Conservation (phyloP, 2,888 invertebrate genomes). For the Zygaena filipendulae region DNA sequence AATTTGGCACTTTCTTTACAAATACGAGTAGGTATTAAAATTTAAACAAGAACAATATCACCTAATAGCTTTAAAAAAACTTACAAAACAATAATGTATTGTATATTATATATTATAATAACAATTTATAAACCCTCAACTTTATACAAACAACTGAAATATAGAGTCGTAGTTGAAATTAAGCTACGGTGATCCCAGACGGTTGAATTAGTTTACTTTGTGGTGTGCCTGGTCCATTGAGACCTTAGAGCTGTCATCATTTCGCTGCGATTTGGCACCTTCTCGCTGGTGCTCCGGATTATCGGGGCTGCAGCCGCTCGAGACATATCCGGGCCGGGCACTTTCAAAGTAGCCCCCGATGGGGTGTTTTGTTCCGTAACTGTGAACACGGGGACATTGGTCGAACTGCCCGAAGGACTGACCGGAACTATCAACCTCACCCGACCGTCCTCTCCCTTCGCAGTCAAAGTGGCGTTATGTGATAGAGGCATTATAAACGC, state of each 20-base stretch:
- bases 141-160: too few relatives aligned
- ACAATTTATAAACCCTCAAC: too few relatives aligned
- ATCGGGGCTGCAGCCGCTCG: slow-evolving; percentile 73
- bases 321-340: slow-evolving; percentile 47
- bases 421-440: slow-evolving; percentile 73
- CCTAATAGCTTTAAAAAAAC: too few relatives aligned
- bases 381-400: slow-evolving; percentile 34
- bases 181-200: too few relatives aligned
- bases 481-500: slow-evolving; percentile 76
- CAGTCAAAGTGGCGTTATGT: slow-evolving; percentile 71
- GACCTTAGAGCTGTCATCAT: slow-evolving; percentile 85
- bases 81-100: too few relatives aligned
- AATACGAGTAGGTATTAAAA: too few relatives aligned
- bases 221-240: slow-evolving; percentile 89
- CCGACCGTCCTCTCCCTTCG: slow-evolving; percentile 70
- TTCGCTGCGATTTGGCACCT: slow-evolving; percentile 86
- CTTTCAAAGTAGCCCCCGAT: slow-evolving; percentile 64
- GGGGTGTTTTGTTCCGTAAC: slow-evolving; percentile 23
- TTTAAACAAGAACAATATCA: too few relatives aligned
- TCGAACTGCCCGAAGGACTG: slow-evolving; percentile 51
- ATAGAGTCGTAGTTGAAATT: too few relatives aligned
- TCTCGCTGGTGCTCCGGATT: slow-evolving; percentile 85
- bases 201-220: slow-evolving; percentile 81
- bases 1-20: too few relatives aligned
- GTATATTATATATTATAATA: too few relatives aligned